Base-by-base conservation (phyloP, 2,888 invertebrate genomes). In the Spodoptera littoralis region DNA sequence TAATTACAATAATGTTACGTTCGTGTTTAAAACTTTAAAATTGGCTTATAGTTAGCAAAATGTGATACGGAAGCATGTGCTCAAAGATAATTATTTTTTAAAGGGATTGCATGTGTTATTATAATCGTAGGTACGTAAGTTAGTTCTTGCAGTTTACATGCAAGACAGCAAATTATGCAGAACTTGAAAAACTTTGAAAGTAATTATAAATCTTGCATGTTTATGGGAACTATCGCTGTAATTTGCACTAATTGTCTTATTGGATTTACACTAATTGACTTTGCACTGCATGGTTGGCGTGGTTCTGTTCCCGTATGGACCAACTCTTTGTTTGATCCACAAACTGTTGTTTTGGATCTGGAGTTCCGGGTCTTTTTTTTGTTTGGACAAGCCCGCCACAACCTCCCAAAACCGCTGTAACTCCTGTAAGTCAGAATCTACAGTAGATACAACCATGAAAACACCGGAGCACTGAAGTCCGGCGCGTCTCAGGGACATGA, bases 111-210 rank as follows among this genome's bases (percentile, higher is more conserved):
- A 56, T 27, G 27, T 36, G 36, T 9, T 4, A 9, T 27, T 2
- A 8, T 9, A 4, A 50, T 18, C 1, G 42, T n/a, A n/a, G n/a
- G n/a, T 54, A n/a, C 43, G 27, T 58, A 9, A 24, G 51, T 42
- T 2, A 0, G 55, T 12, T 60, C 41, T 66, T 49, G 49, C 11
- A 1, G 45, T 53, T 11, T 30, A 51, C 53, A 62, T 60, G 66
- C 66, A 70, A 70, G 77, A 66, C 60, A 60, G 49, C 42, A 57
- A 73, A 62, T 76, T 66, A 73, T 70, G 66, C 60, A 64, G 54
- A 55, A 13, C 56, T 59, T 59, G 63, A 49, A 36, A 18, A 73
- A 73, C 70, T 76, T 62, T 49, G 22, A 44, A 59, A 59, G 60
- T 60, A 72, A 73, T 76, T 66, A 75, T 11, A 60, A 59, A 30